Evolutionary conservation across 1,140 invertebrate genomes (phyloP).

Genomic region (Chymomyza costata): DNA sequence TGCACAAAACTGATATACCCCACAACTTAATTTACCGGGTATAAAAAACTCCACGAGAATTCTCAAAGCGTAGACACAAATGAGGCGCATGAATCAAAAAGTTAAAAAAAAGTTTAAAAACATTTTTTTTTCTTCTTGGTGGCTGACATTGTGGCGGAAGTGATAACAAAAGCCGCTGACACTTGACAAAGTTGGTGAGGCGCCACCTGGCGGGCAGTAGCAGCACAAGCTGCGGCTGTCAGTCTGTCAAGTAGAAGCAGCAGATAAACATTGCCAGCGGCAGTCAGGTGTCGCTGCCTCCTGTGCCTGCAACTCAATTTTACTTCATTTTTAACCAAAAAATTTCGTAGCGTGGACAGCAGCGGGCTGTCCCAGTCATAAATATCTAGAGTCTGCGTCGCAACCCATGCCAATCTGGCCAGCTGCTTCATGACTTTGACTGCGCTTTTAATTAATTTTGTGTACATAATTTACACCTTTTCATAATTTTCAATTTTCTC

Average conservation of each 20-base stretch:
- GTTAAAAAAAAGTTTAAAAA: conserved; percentile 47
- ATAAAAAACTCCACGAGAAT: no score
- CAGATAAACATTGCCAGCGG: conserved; percentile 42
- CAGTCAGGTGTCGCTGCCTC: conserved; percentile 19
- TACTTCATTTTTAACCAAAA: conserved; percentile 47
- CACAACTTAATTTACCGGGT: no score
- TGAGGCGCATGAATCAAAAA: conserved; percentile 64
- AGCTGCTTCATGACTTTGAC: not conserved
- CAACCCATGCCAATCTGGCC: no score
- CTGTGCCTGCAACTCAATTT: conserved; percentile 39
- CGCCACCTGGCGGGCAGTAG: conserved; percentile 33
- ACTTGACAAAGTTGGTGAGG: conserved; percentile 64
- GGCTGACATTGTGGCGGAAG: conserved; percentile 53
- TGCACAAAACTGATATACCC: no score
- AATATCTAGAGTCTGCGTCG: no score
- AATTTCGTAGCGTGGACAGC: not conserved
- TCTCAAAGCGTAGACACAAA: conserved; percentile 44
- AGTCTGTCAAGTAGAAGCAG: conserved; percentile 7
- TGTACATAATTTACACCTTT: conserved; percentile 9
- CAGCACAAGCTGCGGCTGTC: conserved; percentile 32
- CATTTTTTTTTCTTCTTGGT: conserved; percentile 51
- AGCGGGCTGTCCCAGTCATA: no score
- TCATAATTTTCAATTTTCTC: conserved; percentile 46
- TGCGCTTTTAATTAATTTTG: conserved; percentile 65
- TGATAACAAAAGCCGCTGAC: conserved; percentile 73